Evolutionary conservation across 1,140 invertebrate genomes (phyloP).

Genomic region (Zaprionus ornatus): DNA sequence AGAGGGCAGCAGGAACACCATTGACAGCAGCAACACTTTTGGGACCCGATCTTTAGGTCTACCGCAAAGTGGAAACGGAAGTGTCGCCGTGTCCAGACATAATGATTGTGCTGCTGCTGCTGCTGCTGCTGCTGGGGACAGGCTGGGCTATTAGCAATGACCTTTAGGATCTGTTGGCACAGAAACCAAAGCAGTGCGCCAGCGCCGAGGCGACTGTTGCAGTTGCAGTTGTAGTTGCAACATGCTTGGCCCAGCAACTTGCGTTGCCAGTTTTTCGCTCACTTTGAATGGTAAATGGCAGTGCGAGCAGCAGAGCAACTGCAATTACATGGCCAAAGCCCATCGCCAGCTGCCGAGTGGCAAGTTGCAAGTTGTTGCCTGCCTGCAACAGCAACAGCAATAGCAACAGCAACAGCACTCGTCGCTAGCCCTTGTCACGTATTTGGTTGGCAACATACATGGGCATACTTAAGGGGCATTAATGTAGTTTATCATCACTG

Average conservation of each 20-base stretch:
- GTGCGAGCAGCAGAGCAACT: constrained; percentile 36
- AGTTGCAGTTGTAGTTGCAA: constrained; percentile 13
- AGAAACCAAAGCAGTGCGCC: constrained; percentile 70
- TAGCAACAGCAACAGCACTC: constrained; percentile 13
- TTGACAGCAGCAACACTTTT: constrained; percentile 24
- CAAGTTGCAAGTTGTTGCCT: constrained; percentile 25
- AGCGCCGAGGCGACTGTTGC: constrained; percentile 8
- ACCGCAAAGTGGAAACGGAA: constrained; percentile 83
- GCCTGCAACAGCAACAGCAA: not conserved
- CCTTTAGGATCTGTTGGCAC: constrained; percentile 69
- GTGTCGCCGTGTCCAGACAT: constrained; percentile 62
- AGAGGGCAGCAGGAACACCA: constrained; percentile 1
- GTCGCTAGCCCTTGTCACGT: constrained; percentile 62
- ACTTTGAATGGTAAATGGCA: constrained; percentile 50
- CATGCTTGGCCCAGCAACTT: constrained; percentile 20
- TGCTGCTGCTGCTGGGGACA: constrained; percentile 14
- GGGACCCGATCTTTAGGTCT: constrained; percentile 41
- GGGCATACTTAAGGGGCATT: constrained; percentile 77
- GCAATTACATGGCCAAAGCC: constrained; percentile 61
- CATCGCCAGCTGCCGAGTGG: constrained; percentile 43
- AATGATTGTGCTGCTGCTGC: constrained; percentile 10
- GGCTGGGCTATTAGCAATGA: constrained; percentile 61
- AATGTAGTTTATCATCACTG: constrained; percentile 72
- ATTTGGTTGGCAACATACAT: constrained; percentile 68
- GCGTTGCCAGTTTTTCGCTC: constrained; percentile 60